Base-by-base conservation (phyloP, 1,140 invertebrate species). In the Cotesia glomerata region DNA sequence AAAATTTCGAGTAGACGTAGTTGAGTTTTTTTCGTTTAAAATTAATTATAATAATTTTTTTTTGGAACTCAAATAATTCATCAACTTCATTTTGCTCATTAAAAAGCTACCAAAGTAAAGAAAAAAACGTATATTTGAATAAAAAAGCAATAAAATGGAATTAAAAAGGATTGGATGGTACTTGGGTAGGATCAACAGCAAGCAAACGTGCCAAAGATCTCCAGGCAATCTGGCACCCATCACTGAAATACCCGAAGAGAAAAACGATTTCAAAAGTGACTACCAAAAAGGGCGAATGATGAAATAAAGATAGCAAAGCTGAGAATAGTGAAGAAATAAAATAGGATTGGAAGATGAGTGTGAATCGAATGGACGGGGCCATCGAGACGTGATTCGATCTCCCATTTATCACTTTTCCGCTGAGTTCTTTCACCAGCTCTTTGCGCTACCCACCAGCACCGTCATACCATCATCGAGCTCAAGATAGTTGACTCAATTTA, bases 321-420 rank as follows among this genome's bases (percentile, higher is more conserved):
- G 18, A 18, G 56, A 49, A 16, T 26, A 18, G 36, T 61, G 34
- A 45, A 58, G 18, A 54, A 39, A 26, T 51, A 56, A 51, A 68
- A 63, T 39, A 54, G 7, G 18, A 34, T 35, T n/a, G 49, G 34
- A 49, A 67, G 39, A 61, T 34, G 54, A 66, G 65, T 67, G 49
- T n/a, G 52, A 16, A 36, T 36, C 2, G 63, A 68, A 63, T 35
- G 58, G 58, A 69, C 34, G 59, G 52, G 59, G 59, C 59, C 49
- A 64, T 70, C 59, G 54, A 65, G 51, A 35, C 45, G 66, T 61
- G 72, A 74, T 74, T 74, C 64, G 51, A 74, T 74, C 67, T 69
- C 59, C 61, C 72, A 74, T 74, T 65, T 74, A 74, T 74, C 72
- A 74, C 67, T 67, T 58, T 74, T 73, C 14, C 16, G 18, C 72